Conservation (phyloP, 2,113 vertebrate genomes). For the Orycteropus afer region DNA sequence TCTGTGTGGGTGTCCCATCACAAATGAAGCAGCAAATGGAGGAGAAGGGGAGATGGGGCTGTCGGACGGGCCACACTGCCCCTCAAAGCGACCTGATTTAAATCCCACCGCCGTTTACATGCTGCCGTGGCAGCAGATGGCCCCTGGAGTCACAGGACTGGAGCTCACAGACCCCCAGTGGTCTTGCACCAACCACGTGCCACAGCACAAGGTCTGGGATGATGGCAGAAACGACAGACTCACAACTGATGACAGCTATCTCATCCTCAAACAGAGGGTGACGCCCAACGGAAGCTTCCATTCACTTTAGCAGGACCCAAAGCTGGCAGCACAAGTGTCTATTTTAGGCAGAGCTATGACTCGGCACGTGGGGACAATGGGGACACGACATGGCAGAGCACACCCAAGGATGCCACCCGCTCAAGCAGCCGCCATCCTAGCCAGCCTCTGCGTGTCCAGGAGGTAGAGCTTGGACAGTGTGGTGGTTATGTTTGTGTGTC, state of each 20-base stretch:
- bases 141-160: too few species aligned
- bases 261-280: background rate
- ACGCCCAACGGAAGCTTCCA: too few species aligned
- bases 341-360: background rate
- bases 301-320: background rate
- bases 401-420: background rate
- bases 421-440: too few species aligned
- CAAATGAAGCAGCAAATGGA: too few species aligned
- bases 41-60: too few species aligned
- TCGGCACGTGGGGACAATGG: background rate
- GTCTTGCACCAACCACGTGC: background rate
- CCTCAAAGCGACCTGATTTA: too few species aligned
- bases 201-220: background rate
- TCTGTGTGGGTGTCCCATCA: too few species aligned
- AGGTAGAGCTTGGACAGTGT: rapidly evolving
- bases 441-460: background rate
- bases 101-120: too few species aligned
- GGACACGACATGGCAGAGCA: rapidly evolving
- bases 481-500: too few species aligned
- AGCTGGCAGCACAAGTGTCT: background rate
- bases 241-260: background rate
- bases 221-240: background rate
- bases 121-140: too few species aligned
- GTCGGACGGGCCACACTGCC: too few species aligned
- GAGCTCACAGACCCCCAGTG: too few species aligned